Base-by-base conservation (phyloP, 2,113 vertebrate genomes). In the Calonectris borealis region DNA sequence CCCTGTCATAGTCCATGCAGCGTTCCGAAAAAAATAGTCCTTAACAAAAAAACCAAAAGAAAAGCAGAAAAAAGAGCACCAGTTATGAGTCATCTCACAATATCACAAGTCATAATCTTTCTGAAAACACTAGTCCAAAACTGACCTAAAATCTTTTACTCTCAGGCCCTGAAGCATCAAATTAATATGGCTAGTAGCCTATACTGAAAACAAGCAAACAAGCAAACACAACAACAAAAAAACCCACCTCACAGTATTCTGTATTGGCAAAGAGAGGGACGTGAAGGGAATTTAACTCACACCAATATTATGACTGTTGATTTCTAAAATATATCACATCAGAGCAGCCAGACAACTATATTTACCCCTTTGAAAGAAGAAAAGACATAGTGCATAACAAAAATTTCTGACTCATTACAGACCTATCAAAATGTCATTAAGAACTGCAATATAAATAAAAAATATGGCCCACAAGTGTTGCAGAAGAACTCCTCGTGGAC, bases 341-440 rank as follows among this genome's bases (percentile, higher is more conserved):
- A 73, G 32, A 90, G 34, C 19, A 88, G 16, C 26, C 61, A 80
- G 46, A 54, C 26, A 88, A 61, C 14, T 29, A 18, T 57, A 92
- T 80, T 83, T 89, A 90, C 82, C n/a, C 24, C 11, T 61, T 80
- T 86, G 81, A 81, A 94, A 48, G n/a, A 55, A 62, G 27, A 88
- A 68, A 93, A 92, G 54, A 57, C 17, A 21, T 12, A 76, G 13
- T 13, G 10, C 21, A 32, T 71, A 83, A 68, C 13, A 84, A 81
- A 92, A 90, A 65, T 49, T 29, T 87, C 61, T 66, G n/a, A 91
- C 66, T 95, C 86, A 77, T 95, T 94, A 83, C 19, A 22, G 49
- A 72, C 40, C 48, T 77, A 85, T 96, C 60, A 96, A 89, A 95
- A 92, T 80, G 76, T 84, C 94, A 86, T 94, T 94, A 87, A 82